These are phyloP conservation scores for Mohoua ochrocephala DNA, from an alignment of 2,113 vertebrate species.

Conservation along the genomic window DNA sequence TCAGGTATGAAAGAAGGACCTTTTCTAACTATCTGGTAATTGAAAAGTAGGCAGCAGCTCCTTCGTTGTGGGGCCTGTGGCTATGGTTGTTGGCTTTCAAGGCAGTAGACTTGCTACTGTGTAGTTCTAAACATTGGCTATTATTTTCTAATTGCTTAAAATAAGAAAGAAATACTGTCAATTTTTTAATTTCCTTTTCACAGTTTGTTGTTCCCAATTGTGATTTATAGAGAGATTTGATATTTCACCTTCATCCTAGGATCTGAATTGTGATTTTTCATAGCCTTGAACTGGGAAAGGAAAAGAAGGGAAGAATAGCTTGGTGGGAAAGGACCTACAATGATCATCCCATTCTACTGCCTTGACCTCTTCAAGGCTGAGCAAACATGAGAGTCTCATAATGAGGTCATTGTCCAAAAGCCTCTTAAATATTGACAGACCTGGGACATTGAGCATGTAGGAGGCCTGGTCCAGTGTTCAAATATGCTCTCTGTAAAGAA, in stretches of 20 bases:
- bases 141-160: neutral
- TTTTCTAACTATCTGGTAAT: neutral
- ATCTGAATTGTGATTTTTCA: neutral
- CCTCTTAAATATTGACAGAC: neutral
- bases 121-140: neutral
- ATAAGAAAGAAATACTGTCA: neutral
- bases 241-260: neutral
- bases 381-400: neutral
- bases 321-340: neutral
- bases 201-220: rapidly evolving
- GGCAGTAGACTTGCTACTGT: neutral
- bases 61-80: rapidly evolving
- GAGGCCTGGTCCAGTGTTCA: neutral
- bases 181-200: neutral
- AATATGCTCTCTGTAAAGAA: neutral
- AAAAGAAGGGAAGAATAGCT: neutral
- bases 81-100: neutral
- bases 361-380: neutral
- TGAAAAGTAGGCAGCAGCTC: neutral
- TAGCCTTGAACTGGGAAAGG: neutral
- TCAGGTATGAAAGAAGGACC: neutral
- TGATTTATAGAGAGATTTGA: neutral
- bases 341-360: neutral
- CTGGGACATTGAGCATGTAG: rapidly evolving
- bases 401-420: neutral